A percentile compares a stretch with the other conserved stretches of the same genome.
Evolutionary conservation across 2,113 vertebrate genomes (phyloP).

Genomic region (Aptenodytes patagonicus): DNA sequence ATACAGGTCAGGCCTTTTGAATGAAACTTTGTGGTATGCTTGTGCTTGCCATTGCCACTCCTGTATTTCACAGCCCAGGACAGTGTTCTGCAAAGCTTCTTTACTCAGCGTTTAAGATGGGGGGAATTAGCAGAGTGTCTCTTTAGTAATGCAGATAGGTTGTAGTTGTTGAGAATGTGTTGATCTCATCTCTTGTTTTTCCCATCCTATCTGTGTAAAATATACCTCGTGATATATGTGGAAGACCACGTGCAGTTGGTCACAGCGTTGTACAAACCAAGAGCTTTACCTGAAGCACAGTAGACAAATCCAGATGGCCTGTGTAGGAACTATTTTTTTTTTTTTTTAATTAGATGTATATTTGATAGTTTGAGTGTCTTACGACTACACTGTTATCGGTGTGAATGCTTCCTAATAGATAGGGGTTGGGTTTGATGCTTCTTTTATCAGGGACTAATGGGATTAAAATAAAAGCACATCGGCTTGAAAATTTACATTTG

Average conservation of each 20-base stretch:
- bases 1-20: slow-evolving; percentile 77
- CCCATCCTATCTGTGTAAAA: not conserved
- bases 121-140: no score
- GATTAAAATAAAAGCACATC: not conserved
- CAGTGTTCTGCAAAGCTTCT: rapidly evolving
- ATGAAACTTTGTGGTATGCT: rapidly evolving
- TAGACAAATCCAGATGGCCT: not conserved
- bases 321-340: not conserved
- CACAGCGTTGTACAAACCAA: not conserved
- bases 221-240: not conserved
- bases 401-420: not conserved
- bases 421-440: not conserved
- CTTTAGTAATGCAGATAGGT: rapidly evolving
- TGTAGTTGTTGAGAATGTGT: not conserved
- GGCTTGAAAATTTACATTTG: not conserved
- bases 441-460: not conserved
- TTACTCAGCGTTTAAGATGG: rapidly evolving
- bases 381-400: not conserved
- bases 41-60: not conserved
- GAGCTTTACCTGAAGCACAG: not conserved
- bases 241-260: not conserved
- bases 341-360: not conserved
- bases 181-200: not conserved
- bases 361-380: not conserved
- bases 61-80: not conserved